phyloP scores from a whole-genome alignment of 2,888 invertebrate genomes.

The Cerastis rubricosa region DNA sequence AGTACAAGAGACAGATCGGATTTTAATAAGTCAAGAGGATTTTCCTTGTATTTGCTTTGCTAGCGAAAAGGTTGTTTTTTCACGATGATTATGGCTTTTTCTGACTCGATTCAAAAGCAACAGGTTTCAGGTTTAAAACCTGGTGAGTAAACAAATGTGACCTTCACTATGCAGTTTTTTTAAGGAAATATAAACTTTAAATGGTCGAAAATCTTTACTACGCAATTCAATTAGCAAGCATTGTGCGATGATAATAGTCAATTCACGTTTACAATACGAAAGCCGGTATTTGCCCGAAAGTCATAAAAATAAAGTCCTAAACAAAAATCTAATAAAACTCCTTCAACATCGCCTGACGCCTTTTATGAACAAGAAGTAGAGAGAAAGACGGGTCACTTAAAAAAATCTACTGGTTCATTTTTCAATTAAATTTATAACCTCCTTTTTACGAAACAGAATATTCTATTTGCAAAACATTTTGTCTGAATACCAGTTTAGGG shows the following conservation, averaged over 20 bases:
- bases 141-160: not conserved
- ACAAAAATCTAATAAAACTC: no score
- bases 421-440: not conserved
- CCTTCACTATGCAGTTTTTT: not conserved
- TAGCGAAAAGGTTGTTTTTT: not conserved
- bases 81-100: not conserved
- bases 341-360: not conserved
- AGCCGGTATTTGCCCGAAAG: not conserved
- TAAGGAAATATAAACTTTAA: not conserved
- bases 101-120: not conserved
- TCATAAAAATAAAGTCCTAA: not conserved
- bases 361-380: not conserved
- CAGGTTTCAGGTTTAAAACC: not conserved
- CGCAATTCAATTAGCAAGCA: no score
- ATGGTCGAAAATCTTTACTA: not conserved
- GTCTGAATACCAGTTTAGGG: no score
- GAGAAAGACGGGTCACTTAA: not conserved
- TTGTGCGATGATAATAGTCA: not conserved
- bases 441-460: not conserved
- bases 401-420: not conserved
- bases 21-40: conserved; percentile 31
- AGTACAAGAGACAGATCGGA: conserved; percentile 48
- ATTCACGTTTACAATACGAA: not conserved
- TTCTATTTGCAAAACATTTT: not conserved
- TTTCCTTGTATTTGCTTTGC: conserved; percentile 30